Conservation (phyloP, 2,113 vertebrate genomes). For the Oryzias celebensis region DNA sequence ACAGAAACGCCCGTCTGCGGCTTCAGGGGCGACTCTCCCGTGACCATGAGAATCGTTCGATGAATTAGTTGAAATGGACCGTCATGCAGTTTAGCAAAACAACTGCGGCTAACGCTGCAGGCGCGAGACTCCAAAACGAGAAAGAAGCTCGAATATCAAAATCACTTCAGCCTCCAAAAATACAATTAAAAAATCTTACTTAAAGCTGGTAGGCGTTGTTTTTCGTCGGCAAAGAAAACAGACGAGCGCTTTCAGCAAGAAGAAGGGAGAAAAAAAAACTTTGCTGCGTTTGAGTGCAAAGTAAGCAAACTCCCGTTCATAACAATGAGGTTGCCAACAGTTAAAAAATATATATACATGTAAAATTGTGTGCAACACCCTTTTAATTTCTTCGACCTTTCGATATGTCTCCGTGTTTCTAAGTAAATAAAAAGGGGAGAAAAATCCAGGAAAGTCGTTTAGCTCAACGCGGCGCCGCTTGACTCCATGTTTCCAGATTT, state of each 20-base stretch:
- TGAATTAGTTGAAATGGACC: constrained; percentile 29
- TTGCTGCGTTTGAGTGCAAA: constrained; percentile 68
- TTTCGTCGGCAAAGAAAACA: constrained; percentile 66
- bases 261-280: constrained; percentile 57
- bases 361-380: constrained; percentile 4
- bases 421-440: constrained; percentile 27
- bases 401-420: constrained; percentile 20
- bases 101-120: constrained; percentile 29
- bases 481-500: constrained; percentile 78
- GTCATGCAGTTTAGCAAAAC: constrained; percentile 45
- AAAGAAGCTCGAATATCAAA: background rate
- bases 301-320: constrained; percentile 66
- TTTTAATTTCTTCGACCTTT: constrained; percentile 23
- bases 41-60: constrained; percentile 55
- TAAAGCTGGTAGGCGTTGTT: constrained; percentile 24
- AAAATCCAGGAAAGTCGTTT: constrained; percentile 47
- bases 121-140: background rate
- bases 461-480: constrained; percentile 55
- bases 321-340: constrained; percentile 48
- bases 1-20: constrained; percentile 49
- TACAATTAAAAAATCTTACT: constrained; percentile 5
- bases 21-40: constrained; percentile 55
- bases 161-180: background rate
- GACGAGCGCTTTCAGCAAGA: constrained; percentile 65
- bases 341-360: constrained; percentile 19